Conservation (phyloP, 1,140 invertebrate genomes). For the Thereuonema tuberculata region DNA sequence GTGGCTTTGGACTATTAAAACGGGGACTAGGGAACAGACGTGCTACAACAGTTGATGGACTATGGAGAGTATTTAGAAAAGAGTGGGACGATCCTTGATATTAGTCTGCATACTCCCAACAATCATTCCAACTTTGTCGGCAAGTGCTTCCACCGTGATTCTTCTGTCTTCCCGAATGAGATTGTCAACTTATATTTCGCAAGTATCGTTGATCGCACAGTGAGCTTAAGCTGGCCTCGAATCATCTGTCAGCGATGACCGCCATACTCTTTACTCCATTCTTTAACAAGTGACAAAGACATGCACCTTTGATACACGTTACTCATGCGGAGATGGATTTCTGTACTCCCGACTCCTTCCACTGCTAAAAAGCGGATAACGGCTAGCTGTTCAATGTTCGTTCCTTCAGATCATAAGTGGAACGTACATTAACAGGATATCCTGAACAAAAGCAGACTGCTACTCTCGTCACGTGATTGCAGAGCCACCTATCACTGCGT, state of each 20-base stretch:
- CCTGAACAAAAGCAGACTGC: not conserved
- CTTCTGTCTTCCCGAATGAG: too few species aligned
- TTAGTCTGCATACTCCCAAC: too few species aligned
- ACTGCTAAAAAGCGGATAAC: not conserved
- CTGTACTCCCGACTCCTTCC: not conserved
- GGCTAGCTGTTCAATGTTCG: too few species aligned
- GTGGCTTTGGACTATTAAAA: too few species aligned
- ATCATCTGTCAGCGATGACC: not conserved
- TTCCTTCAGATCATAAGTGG: not conserved
- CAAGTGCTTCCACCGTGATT: too few species aligned
- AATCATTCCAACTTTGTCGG: too few species aligned
- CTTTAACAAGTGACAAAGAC: not conserved
- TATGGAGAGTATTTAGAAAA: too few species aligned
- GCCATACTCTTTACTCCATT: not conserved
- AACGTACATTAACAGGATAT: not conserved
- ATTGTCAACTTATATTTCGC: too few species aligned
- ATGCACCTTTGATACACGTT: not conserved
- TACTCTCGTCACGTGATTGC: not conserved
- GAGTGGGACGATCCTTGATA: too few species aligned
- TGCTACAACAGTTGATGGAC: too few species aligned
- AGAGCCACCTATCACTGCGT: not conserved
- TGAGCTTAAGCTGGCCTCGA: not conserved
- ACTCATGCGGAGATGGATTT: not conserved
- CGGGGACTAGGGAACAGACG: too few species aligned
- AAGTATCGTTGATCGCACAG: too few species aligned